Evolutionary conservation across 2,888 invertebrate genomes (phyloP).

Genomic region (Drosophila subquinaria): DNA sequence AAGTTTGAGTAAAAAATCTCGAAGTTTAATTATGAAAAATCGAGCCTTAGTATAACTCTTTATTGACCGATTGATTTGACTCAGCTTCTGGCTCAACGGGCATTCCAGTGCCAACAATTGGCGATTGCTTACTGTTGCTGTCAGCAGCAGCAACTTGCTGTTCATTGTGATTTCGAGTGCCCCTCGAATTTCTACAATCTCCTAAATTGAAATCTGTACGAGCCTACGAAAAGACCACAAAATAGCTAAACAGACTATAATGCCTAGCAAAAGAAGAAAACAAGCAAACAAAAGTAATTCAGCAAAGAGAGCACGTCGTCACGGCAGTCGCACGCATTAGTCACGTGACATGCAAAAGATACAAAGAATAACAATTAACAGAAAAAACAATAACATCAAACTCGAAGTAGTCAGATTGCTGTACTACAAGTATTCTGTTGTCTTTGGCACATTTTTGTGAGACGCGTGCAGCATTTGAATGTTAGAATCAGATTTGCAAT

Average conservation of each 20-base stretch:
- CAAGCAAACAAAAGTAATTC: background rate
- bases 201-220: background rate
- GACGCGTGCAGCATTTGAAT: slow-evolving; percentile 33
- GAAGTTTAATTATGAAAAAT: too few species aligned
- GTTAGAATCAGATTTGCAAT: slow-evolving; percentile 34
- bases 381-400: background rate
- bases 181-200: background rate
- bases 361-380: slow-evolving; percentile 6
- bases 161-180: too few species aligned
- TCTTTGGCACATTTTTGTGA: slow-evolving; percentile 21
- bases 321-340: background rate
- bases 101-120: background rate
- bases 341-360: slow-evolving; percentile 10
- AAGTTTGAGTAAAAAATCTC: too few species aligned
- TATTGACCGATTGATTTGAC: slow-evolving; percentile 30
- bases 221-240: background rate
- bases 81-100: slow-evolving; percentile 20
- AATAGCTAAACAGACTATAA: background rate
- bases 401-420: background rate
- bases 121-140: background rate
- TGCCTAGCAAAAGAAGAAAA: slow-evolving; percentile 1
- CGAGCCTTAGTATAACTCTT: too few species aligned
- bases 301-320: slow-evolving; percentile 1
- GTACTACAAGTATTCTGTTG: slow-evolving; percentile 12
- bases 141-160: too few species aligned